Conservation (phyloP, 2,797 vertebrate genomes). For the Chaetodon trifasciatus region DNA sequence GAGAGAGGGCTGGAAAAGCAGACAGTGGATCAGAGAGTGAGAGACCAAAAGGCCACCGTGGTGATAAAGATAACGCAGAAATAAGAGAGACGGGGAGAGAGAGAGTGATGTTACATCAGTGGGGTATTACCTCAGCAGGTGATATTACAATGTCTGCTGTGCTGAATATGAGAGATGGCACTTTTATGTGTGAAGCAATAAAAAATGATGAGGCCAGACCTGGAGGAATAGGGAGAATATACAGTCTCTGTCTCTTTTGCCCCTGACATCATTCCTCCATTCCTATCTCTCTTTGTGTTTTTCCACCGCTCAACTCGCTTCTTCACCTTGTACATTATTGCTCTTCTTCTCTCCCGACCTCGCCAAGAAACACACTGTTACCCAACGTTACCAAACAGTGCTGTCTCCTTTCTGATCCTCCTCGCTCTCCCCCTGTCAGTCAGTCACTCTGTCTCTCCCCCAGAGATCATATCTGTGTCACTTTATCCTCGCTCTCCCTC, state of each 20-base stretch:
- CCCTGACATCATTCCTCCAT: conserved; percentile 48
- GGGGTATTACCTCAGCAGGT: conserved; percentile 74
- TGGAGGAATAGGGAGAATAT: conserved; percentile 60
- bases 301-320: conserved; percentile 19
- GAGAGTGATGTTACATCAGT: conserved; percentile 49
- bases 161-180: conserved; percentile 68
- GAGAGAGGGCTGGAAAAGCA: conserved; percentile 25
- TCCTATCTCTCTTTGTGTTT: conserved; percentile 15
- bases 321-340: conserved; percentile 25
- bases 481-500: conserved; percentile 46
- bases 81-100: conserved; percentile 39
- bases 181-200: conserved; percentile 77
- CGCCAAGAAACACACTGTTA: conserved; percentile 10
- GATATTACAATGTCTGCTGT: conserved; percentile 70
- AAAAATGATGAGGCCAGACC: conserved; percentile 73
- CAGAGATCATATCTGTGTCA: conserved; percentile 66
- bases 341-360: conserved; percentile 27
- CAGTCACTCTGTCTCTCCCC: conserved; percentile 26
- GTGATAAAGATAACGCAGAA: conserved; percentile 68
- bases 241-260: conserved; percentile 42
- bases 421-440: conserved; percentile 26
- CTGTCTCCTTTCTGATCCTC: conserved; percentile 32
- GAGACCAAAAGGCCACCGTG: conserved; percentile 53
- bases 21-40: conserved; percentile 34
- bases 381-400: conserved; percentile 27